These are phyloP conservation scores for Chymomyza amoena DNA, from an alignment of 2,888 invertebrate genomes.

Conservation along the genomic window DNA sequence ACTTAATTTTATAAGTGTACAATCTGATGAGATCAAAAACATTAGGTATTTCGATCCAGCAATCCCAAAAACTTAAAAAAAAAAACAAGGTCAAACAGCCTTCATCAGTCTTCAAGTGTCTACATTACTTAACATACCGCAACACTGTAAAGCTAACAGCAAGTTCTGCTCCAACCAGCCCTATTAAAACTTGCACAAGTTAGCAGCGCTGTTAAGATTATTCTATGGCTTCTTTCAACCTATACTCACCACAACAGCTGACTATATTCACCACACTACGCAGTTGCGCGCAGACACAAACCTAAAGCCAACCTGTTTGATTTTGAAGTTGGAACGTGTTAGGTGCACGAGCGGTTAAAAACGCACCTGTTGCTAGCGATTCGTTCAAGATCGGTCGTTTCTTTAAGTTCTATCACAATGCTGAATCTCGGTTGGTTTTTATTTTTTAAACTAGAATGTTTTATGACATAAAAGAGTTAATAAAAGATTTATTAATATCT, in stretches of 20 bases:
- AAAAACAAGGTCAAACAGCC: too few relatives aligned
- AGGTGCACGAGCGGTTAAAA: background rate
- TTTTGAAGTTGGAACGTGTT: background rate
- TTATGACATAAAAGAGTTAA: background rate
- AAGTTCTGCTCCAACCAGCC: background rate
- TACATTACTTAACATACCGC: too few relatives aligned
- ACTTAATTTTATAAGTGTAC: too few relatives aligned
- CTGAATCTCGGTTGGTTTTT: background rate
- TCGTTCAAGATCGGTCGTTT: conserved; percentile 4
- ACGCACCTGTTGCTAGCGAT: conserved; percentile 69
- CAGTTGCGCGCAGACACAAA: conserved; percentile 44
- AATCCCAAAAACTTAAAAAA: too few relatives aligned
- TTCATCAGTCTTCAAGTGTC: too few relatives aligned
- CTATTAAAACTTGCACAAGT: background rate
- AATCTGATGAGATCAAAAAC: too few relatives aligned
- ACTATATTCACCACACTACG: background rate
- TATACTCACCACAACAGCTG: background rate
- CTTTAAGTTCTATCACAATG: background rate
- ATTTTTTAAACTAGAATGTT: background rate
- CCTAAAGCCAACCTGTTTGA: background rate
- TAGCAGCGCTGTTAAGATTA: background rate
- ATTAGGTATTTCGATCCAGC: too few relatives aligned
- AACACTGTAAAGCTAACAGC: background rate
- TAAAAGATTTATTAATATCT: background rate
- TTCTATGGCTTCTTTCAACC: background rate